Base-by-base conservation (phyloP, 2,113 vertebrate genomes). In the Dinomys branickii region DNA sequence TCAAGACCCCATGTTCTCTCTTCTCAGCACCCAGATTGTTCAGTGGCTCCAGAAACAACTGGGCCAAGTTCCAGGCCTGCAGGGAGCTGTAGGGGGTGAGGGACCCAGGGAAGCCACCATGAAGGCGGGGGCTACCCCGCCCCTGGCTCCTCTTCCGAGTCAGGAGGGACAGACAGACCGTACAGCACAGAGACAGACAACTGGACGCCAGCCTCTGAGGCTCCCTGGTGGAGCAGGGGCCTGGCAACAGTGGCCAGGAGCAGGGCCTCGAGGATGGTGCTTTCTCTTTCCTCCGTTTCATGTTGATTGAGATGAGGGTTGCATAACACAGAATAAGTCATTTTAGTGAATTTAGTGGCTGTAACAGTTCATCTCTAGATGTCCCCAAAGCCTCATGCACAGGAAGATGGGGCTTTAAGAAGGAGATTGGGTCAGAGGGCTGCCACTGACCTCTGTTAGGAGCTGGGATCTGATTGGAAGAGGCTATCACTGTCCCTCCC, bases 51-150 rank as follows among this genome's bases (percentile, higher is more conserved):
- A 35, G 26, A 91, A 90, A 58, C 0, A 80, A 59, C 9, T 4
- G 33, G 38, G 7, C 14, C 69, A 10, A 38, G 41, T 11, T n/a
- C 44, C n/a, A 81, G 41, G 14, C 14, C 44, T 17, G 5, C 24
- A 63, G n/a, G 44, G 10, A 69, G 19, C 30, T 85, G 1, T 1
- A 28, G 12, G 14, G 41, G 0, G 30, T 2, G 2, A 78, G 78
- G 0, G 4, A 41, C 33, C 30, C 8, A 2, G 12, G 33, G 14
- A 61, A 41, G 44, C 20, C 54, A 3, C 17, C 26, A 1, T 17
- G 6, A 17, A 69, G 50, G n/a, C 54, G 59, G 38, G 47, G 44
- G 26, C 35, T 30, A 24, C 12, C 44, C 35, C 20, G 50, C 38
- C 26, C 20, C 22, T 28, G 59, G 24, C 28, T 54, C 24, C 4